phyloP scores from a whole-genome alignment of 2,888 invertebrate genomes.

The Alloplasta piceator region DNA sequence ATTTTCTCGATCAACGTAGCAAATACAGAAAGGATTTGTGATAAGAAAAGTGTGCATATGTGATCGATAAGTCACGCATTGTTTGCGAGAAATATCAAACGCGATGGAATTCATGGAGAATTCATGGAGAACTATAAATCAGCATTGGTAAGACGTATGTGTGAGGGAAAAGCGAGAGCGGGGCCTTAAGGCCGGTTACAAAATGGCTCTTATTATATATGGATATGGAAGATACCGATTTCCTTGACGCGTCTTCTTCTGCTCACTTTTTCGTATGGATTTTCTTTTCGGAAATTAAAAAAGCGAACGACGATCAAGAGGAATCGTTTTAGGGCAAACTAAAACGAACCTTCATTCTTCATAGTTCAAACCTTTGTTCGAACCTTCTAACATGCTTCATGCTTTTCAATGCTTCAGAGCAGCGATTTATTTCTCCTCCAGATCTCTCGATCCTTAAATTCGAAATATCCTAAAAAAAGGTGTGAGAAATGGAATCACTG shows the following conservation, averaged over 20 bases:
- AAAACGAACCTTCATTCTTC: conserved; percentile 71
- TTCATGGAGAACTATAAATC: conserved; percentile 61
- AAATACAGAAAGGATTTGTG: conserved; percentile 29
- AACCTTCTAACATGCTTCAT: conserved; percentile 43
- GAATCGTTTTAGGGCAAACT: conserved; percentile 70
- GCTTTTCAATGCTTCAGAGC: conserved; percentile 37
- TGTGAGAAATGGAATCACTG: too few relatives aligned
- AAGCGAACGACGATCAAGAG: conserved; percentile 60
- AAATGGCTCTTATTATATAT: conserved; percentile 49
- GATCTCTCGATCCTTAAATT: conserved; percentile 75
- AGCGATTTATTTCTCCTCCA: conserved; percentile 67
- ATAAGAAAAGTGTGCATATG: conserved; percentile 32
- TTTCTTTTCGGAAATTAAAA: conserved; percentile 12
- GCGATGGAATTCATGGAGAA: conserved; percentile 57
- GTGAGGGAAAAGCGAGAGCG: conserved; percentile 4
- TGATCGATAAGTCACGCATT: conserved; percentile 61
- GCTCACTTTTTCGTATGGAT: background rate
- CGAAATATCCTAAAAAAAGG: conserved; percentile 3
- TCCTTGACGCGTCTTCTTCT: conserved; percentile 19
- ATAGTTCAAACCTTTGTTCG: conserved; percentile 54
- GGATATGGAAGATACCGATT: conserved; percentile 23
- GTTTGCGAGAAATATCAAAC: conserved; percentile 61
- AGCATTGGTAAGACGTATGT: conserved; percentile 47
- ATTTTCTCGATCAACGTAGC: conserved; percentile 35
- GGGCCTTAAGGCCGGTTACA: conserved; percentile 46